A percentile compares a stretch with the other conserved stretches of the same genome.
Conservation (phyloP, 2,113 vertebrate genomes). For the Sylvietta virens region DNA sequence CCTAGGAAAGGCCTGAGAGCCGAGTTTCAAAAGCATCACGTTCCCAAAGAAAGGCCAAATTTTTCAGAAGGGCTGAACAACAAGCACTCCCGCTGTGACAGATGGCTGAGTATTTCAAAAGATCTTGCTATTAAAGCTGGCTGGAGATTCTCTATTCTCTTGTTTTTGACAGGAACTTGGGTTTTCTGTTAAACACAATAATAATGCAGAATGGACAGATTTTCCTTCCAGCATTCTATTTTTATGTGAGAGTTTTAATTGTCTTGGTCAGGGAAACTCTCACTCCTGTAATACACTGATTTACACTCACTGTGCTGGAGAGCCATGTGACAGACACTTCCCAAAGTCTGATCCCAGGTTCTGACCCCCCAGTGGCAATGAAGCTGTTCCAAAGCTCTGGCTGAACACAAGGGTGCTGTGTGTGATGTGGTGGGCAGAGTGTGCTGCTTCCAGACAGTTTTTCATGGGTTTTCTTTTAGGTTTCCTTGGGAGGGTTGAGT, state of each 20-base stretch:
- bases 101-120: slow-evolving; percentile 55
- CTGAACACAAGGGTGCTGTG: fast-evolving
- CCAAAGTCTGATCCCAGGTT: not conserved
- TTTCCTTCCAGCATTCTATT: slow-evolving; percentile 29
- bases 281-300: not conserved
- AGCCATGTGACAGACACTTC: not conserved
- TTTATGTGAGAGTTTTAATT: slow-evolving; percentile 8
- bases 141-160: slow-evolving; percentile 40
- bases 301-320: not conserved
- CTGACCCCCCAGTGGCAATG: not conserved
- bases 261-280: not conserved
- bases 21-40: not conserved
- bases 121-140: slow-evolving; percentile 39
- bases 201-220: not conserved
- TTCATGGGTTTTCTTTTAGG: not conserved
- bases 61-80: slow-evolving; percentile 36
- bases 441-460: not conserved
- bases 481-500: not conserved
- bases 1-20: not conserved
- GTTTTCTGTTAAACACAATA: slow-evolving; percentile 26
- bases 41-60: slow-evolving; percentile 25
- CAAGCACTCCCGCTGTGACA: slow-evolving; percentile 51
- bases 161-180: slow-evolving; percentile 45
- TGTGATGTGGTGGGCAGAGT: not conserved
- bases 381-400: not conserved